Evolutionary conservation across 2,113 vertebrate species (phyloP).

Genomic region (Puffinus mauretanicus): DNA sequence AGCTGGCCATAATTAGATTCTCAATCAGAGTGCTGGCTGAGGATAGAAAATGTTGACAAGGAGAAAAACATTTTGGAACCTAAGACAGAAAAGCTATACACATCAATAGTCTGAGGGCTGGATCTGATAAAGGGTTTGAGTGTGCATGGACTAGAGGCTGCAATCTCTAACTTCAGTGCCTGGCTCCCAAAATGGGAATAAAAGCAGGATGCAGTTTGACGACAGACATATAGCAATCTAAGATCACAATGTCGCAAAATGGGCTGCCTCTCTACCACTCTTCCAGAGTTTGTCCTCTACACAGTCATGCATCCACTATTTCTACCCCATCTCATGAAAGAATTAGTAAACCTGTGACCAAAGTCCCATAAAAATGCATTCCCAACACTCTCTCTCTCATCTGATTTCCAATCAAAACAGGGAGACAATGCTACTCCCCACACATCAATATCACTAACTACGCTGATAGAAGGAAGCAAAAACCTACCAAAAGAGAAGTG

Average conservation of each 20-base stretch:
- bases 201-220: background rate
- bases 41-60: background rate
- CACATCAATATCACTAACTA: background rate
- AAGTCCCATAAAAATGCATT: background rate
- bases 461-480: background rate
- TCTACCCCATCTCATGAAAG: background rate
- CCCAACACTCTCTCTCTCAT: background rate
- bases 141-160: background rate
- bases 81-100: background rate
- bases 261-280: background rate
- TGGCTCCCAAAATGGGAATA: background rate
- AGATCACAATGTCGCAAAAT: background rate
- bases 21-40: background rate
- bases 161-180: background rate
- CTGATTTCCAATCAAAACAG: background rate
- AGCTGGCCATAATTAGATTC: background rate
- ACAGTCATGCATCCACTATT: fast-evolving
- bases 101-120: background rate
- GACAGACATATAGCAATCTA: background rate
- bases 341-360: background rate
- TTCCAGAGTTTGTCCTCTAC: background rate
- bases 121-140: background rate
- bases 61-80: background rate
- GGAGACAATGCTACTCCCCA: background rate
- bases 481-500: background rate